Base-by-base conservation (phyloP, 2,888 invertebrate genomes). In the Ophion costatus region DNA sequence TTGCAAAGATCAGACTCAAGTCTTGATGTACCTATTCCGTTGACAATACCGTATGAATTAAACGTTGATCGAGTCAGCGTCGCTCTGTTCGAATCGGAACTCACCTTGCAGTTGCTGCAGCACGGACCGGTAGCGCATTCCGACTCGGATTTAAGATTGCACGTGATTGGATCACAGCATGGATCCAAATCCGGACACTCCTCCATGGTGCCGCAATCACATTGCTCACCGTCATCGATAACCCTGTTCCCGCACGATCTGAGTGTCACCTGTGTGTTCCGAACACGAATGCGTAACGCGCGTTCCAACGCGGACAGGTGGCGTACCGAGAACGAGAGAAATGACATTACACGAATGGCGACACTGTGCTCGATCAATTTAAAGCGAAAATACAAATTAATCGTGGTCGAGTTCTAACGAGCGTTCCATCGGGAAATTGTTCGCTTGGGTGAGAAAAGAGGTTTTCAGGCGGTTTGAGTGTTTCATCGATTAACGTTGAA, bases 91-190 rank as follows among this genome's bases (percentile, higher is more conserved):
- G 51, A 51, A 20, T 67, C 29, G 29, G 4, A 17, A 7, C 45
- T 66, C 51, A 99, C 98, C 95, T 97, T 97, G 94, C 99, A 99
- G 91, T 96, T 96, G 87, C 97, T 96, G 94, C 99, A 99, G 94
- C 99, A 99, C 84, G 97, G 97, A 9, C 98, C 98, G 51, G 96
- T 95, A 74, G 98, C 98, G 94, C 99, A 99, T 94, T 99, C 97
- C 0, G 99, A 97, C 94, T 98, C 99, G 90, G 97, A 97, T 88
- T 96, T 97, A 89, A 99, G 96, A 87, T 98, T 97, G 94, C 99
- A 99, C 74, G 99, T 99, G 94, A 98, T 97, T 71, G 99, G 98
- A 94, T 99, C 99, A 94, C 99, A 99, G 95, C 99, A 99, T 0
- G 98, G 98, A 94, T 99, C 99, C 87, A 95, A 94, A 90, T 96